Base-by-base conservation (phyloP, 2,797 vertebrate genomes). In the Crenuchus spilurus region DNA sequence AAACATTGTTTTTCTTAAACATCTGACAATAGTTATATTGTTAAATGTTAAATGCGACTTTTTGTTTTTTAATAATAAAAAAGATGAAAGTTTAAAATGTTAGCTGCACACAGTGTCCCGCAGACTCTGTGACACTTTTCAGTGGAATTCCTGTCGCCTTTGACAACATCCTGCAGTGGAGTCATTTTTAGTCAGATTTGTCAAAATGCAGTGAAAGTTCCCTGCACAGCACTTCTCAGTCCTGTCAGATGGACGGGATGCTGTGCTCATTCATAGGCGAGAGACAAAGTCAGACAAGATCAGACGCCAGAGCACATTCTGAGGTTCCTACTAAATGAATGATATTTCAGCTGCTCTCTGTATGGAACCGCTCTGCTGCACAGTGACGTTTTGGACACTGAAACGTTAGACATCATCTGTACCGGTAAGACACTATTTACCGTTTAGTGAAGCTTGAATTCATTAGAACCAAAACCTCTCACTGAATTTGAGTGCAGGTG, bases 211-310 rank as follows among this genome's bases (percentile, higher is more conserved):
- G 7, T 24, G 48, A 20, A 26, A 51, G 26, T 51, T n/a, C n/a
- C n/a, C n/a, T n/a, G n/a, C n/a, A n/a, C n/a, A n/a, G 22, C 48
- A 26, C 48, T 4, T 22, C 13, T 24, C 11, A 11, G 48, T 11
- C 48, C 9, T 11, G 26, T 11, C 22, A 51, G 14, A 13, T 22
- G 24, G 22, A 24, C 20, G 11, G 48, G 26, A 51, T 51, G 2
- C 4, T 28, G 4, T 71, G 24, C 31, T 41, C 33, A 54, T 35
- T 35, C 57, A 49, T 13, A 41, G 61, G 26, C 18, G 16, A 13
- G 39, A 48, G 16, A 35, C 35, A 63, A 70, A 55, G 74, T 55
- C 74, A 24, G 13, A 48, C 55, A 75, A 79, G 65, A 65, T 78
- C 60, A 78, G 9, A n/a, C 26, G 28, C 22, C 11, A 57, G 58